Evolutionary conservation across 2,797 vertebrate species (phyloP).

Genomic region (Acanthurus tractus): DNA sequence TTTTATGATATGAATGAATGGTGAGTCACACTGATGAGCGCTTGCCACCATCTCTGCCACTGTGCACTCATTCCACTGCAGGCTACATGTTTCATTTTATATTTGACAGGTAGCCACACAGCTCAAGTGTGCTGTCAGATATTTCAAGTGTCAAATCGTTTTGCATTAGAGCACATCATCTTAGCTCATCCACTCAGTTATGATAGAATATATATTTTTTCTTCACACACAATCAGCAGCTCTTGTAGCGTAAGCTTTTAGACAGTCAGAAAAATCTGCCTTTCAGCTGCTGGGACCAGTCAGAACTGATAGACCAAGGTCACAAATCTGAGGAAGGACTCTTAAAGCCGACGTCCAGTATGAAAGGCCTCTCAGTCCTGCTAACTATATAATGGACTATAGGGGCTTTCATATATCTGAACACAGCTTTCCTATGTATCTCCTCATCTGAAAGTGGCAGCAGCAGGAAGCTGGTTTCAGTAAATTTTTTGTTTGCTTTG

Average conservation of each 20-base stretch:
- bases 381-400: constrained; percentile 4
- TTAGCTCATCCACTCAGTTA: not conserved
- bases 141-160: not conserved
- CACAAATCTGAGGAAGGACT: constrained; percentile 13
- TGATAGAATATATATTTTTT: not conserved
- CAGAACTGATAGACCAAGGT: constrained; percentile 29
- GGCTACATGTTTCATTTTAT: constrained; percentile 3
- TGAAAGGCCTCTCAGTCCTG: constrained; percentile 34
- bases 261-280: not conserved
- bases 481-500: constrained; percentile 8
- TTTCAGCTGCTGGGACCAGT: not conserved
- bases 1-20: constrained; percentile 1
- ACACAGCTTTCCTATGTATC: constrained; percentile 17
- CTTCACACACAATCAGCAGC: not conserved
- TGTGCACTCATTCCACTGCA: constrained; percentile 18
- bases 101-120: constrained; percentile 6
- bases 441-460: constrained; percentile 5
- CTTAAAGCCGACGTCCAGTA: not conserved
- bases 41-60: constrained; percentile 14
- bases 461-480: not conserved
- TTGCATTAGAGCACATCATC: not conserved
- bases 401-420: constrained; percentile 33
- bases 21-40: constrained; percentile 37
- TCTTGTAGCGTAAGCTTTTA: not conserved
- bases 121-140: not conserved